Conservation (phyloP, 2,113 vertebrate genomes). For the Copsychus sechellarum region DNA sequence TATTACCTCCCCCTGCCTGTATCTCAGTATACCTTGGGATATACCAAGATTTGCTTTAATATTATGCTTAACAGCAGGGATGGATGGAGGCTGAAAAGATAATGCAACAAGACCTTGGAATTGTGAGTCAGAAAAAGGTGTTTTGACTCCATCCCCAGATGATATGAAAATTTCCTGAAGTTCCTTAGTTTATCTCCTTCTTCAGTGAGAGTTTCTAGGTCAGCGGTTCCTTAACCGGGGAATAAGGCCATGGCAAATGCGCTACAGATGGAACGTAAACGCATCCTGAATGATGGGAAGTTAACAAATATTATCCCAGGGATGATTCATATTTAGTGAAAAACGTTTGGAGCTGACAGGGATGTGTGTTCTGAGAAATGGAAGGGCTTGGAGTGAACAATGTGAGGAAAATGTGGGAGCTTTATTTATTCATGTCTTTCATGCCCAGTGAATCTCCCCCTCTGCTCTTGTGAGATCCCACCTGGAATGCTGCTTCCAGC, state of each 20-base stretch:
- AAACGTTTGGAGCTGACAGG: not conserved
- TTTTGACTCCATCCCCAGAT: not conserved
- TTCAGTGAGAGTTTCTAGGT: constrained; percentile 48
- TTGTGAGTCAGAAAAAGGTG: not conserved
- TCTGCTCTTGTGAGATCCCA: not conserved
- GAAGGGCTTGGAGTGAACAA: not conserved
- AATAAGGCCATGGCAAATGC: constrained; percentile 28
- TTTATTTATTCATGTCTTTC: not conserved
- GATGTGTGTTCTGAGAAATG: not conserved
- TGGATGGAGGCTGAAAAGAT: not conserved
- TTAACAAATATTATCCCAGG: not conserved
- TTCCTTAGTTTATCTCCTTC: not conserved
- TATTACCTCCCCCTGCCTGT: not conserved
- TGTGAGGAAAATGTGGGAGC: not conserved
- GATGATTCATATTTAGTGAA: not conserved
- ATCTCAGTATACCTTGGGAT: not conserved
- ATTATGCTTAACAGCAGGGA: not conserved
- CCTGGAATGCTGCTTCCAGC: not conserved
- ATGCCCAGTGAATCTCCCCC: not conserved
- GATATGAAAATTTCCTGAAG: constrained; percentile 3
- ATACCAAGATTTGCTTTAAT: not conserved
- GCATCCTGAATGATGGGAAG: not conserved
- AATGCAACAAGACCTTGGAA: not conserved
- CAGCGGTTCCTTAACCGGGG: not conserved
- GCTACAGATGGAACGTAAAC: constrained; percentile 3